Evolutionary conservation across 2,797 vertebrate species (phyloP).

Genomic region (Aselliscus stoliczkanus): DNA sequence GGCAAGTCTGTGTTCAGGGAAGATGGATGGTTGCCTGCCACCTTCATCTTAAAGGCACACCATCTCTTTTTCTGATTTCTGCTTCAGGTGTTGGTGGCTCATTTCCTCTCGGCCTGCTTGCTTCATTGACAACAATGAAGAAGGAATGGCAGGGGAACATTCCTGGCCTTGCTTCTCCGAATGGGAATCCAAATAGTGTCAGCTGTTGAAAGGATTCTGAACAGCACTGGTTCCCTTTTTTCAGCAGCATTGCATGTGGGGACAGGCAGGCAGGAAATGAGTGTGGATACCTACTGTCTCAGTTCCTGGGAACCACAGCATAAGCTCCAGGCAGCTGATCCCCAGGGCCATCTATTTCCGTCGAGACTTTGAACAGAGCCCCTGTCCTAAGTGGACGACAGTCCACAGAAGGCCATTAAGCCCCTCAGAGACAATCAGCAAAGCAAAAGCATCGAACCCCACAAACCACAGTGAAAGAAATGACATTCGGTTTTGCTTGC

Average conservation of each 20-base stretch:
- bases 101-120: background rate
- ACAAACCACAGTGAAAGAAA: background rate
- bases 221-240: background rate
- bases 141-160: background rate
- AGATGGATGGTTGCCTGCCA: constrained; percentile 78
- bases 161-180: background rate
- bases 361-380: background rate
- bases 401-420: background rate
- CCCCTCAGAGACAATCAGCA: background rate
- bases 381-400: too few species aligned
- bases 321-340: background rate
- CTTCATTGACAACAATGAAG: background rate
- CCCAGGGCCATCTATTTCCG: background rate
- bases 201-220: background rate
- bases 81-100: background rate
- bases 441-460: background rate
- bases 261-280: background rate
- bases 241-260: background rate
- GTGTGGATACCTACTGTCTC: background rate
- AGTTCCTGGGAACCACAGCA: background rate
- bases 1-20: constrained; percentile 79
- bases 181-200: background rate
- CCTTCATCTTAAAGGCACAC: constrained; percentile 81
- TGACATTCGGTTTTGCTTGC: background rate
- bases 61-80: background rate